Conservation (phyloP, 1,140 invertebrate species). For the Drosophila pallidifrons region DNA sequence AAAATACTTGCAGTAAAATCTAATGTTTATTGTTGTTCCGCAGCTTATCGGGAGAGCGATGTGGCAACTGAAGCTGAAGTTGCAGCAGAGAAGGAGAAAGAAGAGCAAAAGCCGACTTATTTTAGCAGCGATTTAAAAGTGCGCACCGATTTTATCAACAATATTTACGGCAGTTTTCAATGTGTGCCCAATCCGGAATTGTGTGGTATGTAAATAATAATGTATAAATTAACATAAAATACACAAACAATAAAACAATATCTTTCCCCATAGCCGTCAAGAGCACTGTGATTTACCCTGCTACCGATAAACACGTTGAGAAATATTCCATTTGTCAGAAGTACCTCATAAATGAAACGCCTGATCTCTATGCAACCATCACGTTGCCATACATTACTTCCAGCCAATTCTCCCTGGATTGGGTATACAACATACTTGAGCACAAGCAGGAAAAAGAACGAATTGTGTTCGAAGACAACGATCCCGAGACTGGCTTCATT, state of each 20-base stretch:
- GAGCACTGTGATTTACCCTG: slow-evolving; percentile 95
- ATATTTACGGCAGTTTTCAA: slow-evolving; percentile 94
- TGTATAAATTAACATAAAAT: not conserved
- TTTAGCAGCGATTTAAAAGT: slow-evolving; percentile 87
- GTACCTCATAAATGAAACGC: slow-evolving; percentile 93
- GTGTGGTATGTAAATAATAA: slow-evolving; percentile 88
- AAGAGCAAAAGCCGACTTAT: slow-evolving; percentile 72
- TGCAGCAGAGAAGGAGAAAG: slow-evolving; percentile 79
- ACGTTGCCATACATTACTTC: slow-evolving; percentile 91
- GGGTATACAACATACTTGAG: slow-evolving; percentile 98
- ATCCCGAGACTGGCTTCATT: slow-evolving; percentile 93
- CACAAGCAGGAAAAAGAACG: slow-evolving; percentile 95
- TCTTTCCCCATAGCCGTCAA: slow-evolving; percentile 89
- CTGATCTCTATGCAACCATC: slow-evolving; percentile 91
- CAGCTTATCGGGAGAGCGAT: slow-evolving; percentile 88
- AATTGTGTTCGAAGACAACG: slow-evolving; percentile 93
- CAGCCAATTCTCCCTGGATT: slow-evolving; percentile 92
- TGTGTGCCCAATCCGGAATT: slow-evolving; percentile 88
- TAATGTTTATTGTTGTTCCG: not conserved
- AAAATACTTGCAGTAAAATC: not conserved
- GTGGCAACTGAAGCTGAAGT: slow-evolving; percentile 86
- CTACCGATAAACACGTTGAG: slow-evolving; percentile 95
- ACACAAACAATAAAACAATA: not conserved
- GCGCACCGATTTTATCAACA: slow-evolving; percentile 91
- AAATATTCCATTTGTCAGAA: slow-evolving; percentile 92